phyloP scores from a whole-genome alignment of 2,888 invertebrate species.

The Orthonychiurus folsomi region DNA sequence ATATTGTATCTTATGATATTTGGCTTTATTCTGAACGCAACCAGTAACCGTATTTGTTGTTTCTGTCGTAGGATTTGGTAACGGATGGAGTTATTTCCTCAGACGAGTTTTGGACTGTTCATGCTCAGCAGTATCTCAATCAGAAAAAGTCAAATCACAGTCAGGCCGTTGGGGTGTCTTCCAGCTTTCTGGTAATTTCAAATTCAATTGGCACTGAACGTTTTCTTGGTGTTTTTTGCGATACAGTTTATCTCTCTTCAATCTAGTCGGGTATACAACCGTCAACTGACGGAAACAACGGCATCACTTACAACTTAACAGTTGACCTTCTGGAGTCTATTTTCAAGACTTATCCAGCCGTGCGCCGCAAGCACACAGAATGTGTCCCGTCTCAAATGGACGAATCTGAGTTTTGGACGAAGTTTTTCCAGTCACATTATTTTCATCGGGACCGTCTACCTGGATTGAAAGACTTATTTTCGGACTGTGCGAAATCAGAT shows the following conservation, averaged over 20 bases:
- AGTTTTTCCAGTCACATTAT: constrained; percentile 99
- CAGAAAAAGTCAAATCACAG: constrained; percentile 57
- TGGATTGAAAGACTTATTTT: constrained; percentile 82
- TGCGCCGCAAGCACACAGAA: constrained; percentile 90
- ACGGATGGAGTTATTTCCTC: constrained; percentile 90
- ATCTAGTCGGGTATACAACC: constrained; percentile 90
- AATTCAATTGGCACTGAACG: too few relatives aligned
- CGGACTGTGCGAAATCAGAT: constrained; percentile 94
- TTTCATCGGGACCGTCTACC: constrained; percentile 88
- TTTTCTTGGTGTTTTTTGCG: neutral
- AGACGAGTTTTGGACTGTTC: constrained; percentile 96
- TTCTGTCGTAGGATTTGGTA: constrained; percentile 64
- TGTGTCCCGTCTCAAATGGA: constrained; percentile 90
- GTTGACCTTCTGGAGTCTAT: constrained; percentile 95
- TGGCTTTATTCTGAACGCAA: constrained; percentile 6
- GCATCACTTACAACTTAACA: constrained; percentile 92
- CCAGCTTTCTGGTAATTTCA: constrained; percentile 55
- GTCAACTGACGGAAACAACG: constrained; percentile 92
- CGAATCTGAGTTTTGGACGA: constrained; percentile 97
- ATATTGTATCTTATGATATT: too few relatives aligned
- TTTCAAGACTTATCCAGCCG: constrained; percentile 98
- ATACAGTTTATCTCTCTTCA: constrained; percentile 40
- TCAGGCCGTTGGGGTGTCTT: constrained; percentile 74
- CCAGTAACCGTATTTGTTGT: too few relatives aligned
- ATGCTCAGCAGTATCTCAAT: constrained; percentile 66